Conservation (phyloP, 2,888 invertebrate genomes). For the Neocrepidodera transversa region DNA sequence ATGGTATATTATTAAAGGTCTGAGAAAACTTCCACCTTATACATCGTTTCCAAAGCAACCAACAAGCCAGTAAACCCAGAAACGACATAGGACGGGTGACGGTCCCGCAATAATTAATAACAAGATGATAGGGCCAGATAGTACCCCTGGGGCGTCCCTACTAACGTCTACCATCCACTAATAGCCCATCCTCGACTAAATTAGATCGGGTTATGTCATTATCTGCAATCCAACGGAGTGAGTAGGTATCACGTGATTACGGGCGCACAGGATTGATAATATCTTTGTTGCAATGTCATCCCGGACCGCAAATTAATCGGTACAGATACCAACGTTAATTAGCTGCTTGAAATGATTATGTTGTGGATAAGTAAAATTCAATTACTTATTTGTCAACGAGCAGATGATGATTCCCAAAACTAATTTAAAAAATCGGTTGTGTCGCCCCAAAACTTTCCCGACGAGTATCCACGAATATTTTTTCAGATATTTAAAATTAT, state of each 20-base stretch:
- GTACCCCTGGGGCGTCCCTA: conserved; percentile 35
- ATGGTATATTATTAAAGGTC: too few species aligned
- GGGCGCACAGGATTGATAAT: conserved; percentile 49
- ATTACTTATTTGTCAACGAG: too few species aligned
- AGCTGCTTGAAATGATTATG: conserved; percentile 43
- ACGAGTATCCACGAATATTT: too few species aligned
- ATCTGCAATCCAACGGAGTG: conserved; percentile 48
- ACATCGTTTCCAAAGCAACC: not conserved
- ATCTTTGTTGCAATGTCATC: conserved; percentile 53
- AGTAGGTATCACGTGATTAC: conserved; percentile 53
- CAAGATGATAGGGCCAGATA: conserved; percentile 45
- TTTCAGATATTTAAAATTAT: too few species aligned
- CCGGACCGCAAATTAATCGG: conserved; percentile 52
- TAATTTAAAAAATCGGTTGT: too few species aligned
- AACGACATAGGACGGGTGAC: conserved; percentile 1
- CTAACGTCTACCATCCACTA: conserved; percentile 40
- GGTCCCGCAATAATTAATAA: conserved; percentile 37
- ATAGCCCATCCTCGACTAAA: conserved; percentile 48
- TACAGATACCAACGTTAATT: conserved; percentile 50
- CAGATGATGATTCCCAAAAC: too few species aligned
- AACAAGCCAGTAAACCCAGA: not conserved
- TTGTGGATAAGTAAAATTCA: conserved; percentile 41
- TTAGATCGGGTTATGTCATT: conserved; percentile 55
- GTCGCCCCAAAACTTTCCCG: too few species aligned
- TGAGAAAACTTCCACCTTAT: too few species aligned